Evolutionary conservation across 2,888 invertebrate genomes (phyloP).

Genomic region (Agriopis aurantiaria): DNA sequence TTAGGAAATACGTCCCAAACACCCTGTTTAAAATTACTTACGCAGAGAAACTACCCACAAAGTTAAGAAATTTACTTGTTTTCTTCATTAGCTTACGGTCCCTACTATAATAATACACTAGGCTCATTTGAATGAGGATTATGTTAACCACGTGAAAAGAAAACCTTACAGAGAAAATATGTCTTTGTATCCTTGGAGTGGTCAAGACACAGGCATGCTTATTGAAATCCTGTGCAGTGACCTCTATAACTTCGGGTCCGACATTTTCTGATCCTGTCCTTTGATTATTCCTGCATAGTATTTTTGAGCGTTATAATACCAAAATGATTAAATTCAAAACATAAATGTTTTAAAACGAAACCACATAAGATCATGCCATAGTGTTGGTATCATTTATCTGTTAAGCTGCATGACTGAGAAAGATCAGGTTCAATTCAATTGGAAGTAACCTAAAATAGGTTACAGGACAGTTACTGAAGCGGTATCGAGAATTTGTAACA

Average conservation of each 20-base stretch:
- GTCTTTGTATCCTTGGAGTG: conserved; percentile 1
- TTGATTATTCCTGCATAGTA: no score
- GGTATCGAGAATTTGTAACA: conserved; percentile 18
- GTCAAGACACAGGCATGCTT: background rate
- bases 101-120: no score
- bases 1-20: background rate
- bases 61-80: conserved; percentile 1
- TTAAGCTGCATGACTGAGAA: background rate
- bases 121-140: no score
- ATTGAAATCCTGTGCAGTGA: conserved; percentile 13
- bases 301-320: no score
- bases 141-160: no score
- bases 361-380: background rate
- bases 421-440: conserved; percentile 5
- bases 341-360: background rate
- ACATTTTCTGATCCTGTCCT: background rate
- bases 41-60: background rate
- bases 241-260: conserved; percentile 4
- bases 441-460: conserved; percentile 12
- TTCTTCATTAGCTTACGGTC: background rate
- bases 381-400: background rate
- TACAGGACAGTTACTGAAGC: conserved; percentile 15
- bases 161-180: background rate
- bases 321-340: background rate
- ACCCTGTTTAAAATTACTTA: conserved; percentile 6